Conservation (phyloP, 2,797 vertebrate genomes). For the Leptatherina wallacei region DNA sequence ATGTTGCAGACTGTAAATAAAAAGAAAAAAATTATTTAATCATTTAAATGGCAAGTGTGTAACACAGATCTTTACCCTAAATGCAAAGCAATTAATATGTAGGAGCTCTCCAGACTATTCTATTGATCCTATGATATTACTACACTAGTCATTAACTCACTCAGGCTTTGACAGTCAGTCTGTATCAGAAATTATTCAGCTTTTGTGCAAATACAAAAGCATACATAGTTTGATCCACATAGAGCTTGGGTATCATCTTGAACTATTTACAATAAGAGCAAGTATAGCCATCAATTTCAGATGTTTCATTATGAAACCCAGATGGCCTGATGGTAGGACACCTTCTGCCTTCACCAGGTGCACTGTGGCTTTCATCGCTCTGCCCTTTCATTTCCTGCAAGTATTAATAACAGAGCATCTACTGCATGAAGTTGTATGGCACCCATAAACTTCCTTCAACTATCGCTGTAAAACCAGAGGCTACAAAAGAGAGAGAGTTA, state of each 20-base stretch:
- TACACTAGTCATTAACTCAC: not conserved
- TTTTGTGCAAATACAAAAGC: constrained; percentile 28
- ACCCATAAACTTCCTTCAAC: constrained; percentile 67
- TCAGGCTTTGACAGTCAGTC: not conserved
- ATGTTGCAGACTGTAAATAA: not conserved
- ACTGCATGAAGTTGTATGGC: constrained; percentile 65
- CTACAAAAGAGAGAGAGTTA: constrained; percentile 68
- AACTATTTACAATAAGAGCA: constrained; percentile 41
- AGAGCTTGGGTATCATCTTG: constrained; percentile 12
- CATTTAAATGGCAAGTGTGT: too few relatives aligned
- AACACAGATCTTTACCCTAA: not conserved
- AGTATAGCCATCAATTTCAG: constrained; percentile 44
- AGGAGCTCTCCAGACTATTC: not conserved
- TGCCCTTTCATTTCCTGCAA: constrained; percentile 68
- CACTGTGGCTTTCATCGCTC: constrained; percentile 50
- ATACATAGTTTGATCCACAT: constrained; percentile 19
- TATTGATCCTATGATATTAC: not conserved
- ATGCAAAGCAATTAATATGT: not conserved
- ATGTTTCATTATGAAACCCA: constrained; percentile 57
- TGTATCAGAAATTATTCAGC: not conserved
- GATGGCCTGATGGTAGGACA: constrained; percentile 44
- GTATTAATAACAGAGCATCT: constrained; percentile 60
- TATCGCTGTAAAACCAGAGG: constrained; percentile 67
- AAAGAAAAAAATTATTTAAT: not conserved
- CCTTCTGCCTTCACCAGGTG: constrained; percentile 53